Base-by-base conservation (phyloP, 1,140 invertebrate species). In the Dendrolimus kikuchii region DNA sequence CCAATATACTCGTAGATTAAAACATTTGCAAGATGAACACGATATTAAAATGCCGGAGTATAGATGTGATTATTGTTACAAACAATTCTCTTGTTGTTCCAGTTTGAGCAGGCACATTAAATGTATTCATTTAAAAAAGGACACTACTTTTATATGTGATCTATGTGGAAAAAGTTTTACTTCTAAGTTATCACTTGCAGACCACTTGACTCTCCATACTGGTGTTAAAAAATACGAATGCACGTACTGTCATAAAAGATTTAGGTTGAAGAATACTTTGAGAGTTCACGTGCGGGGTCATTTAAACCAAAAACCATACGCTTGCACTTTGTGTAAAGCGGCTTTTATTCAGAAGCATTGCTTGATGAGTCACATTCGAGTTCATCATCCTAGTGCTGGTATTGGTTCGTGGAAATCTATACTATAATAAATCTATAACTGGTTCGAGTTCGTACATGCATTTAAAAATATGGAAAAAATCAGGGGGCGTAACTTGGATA, bases 161-260 rank as follows among this genome's bases (percentile, higher is more conserved):
- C 40, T 44, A 6, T 62, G 60, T 39, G 53, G 52, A 8, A 55
- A 56, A 39, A 38, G 36, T 8, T 60, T 60, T 10, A 38, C 10
- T 0, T 50, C 45, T 44, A 82, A 81, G 58, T 69, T 74, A 10
- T 74, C 70, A 43, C 64, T 83, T 6, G 49, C 59, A 8, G 60
- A 60, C 36, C 79, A 86, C 57, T 69, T 83, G 57, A 54, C 66
- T 10, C 55, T 66, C 6, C 88, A 89, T 58, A 92, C 91, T 4
- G 91, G 92, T 4, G 91, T 92, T 56, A 90, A 92, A 49, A 93
- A 92, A n/a, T 91, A 93, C 67, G 89, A 91, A 60, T 86, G 84
- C 63, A 86, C 88, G 0, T 81, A 89, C 42, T 94, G 93, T 69
- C 87, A 88, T 23, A 89, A 89, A 47, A 81, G 62, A 72, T 91